Conservation (phyloP, 2,113 vertebrate genomes). For the Zapus hudsonius region DNA sequence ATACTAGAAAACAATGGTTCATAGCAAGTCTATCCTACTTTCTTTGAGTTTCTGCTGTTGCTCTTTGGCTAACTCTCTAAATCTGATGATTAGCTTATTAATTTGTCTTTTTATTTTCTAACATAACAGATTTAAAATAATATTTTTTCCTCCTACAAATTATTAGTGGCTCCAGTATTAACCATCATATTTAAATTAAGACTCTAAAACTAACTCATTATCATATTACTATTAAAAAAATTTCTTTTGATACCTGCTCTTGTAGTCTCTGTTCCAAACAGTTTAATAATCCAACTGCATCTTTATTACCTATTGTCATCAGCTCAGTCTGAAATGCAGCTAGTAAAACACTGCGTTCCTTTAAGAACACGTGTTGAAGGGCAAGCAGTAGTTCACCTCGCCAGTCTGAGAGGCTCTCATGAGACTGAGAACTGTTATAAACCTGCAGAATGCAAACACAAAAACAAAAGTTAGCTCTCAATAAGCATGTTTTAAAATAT, state of each 20-base stretch:
- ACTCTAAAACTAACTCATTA: slow-evolving; percentile 4
- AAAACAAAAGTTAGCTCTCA: slow-evolving; percentile 57
- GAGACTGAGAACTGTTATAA: slow-evolving; percentile 72
- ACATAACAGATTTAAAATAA: slow-evolving; percentile 2
- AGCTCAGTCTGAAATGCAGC: slow-evolving; percentile 89
- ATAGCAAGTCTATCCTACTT: neutral
- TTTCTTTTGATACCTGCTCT: slow-evolving; percentile 90
- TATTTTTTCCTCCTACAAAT: slow-evolving; percentile 25
- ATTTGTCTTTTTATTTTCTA: slow-evolving; percentile 52
- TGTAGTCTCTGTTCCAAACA: slow-evolving; percentile 90
- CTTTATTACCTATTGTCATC: slow-evolving; percentile 87
- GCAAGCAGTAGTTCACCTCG: slow-evolving; percentile 91
- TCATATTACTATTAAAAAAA: neutral
- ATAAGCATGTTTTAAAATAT: slow-evolving; percentile 4
- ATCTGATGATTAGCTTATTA: slow-evolving; percentile 7
- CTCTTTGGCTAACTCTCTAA: neutral
- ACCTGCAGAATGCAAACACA: slow-evolving; percentile 70
- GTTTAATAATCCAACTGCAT: slow-evolving; percentile 87
- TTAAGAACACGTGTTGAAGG: slow-evolving; percentile 90
- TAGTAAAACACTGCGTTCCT: slow-evolving; percentile 89
- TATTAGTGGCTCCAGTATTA: slow-evolving; percentile 29
- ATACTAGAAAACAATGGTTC: neutral
- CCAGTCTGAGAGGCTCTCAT: slow-evolving; percentile 88
- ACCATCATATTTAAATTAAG: neutral
- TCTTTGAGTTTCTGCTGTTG: neutral